Conservation (phyloP, 2,113 vertebrate species). For the Amia ocellicauda region DNA sequence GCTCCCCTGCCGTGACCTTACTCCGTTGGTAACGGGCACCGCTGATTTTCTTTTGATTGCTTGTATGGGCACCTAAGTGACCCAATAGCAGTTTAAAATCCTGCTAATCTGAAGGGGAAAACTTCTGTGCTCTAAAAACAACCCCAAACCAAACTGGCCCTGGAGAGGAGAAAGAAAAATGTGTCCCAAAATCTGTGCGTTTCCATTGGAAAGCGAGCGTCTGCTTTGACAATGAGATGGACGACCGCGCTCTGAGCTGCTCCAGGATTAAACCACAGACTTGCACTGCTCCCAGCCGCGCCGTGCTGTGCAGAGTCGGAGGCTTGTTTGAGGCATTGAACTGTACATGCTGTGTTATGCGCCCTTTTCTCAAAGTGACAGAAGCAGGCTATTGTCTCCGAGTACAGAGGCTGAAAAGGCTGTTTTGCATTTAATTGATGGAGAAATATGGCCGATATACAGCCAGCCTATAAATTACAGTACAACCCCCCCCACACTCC, state of each 20-base stretch:
- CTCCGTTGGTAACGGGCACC: no score
- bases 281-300: neutral
- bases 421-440: neutral
- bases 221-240: no score
- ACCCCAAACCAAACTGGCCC: no score
- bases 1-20: no score
- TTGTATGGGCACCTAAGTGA: no score
- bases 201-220: no score
- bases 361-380: neutral
- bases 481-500: neutral
- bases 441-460: neutral
- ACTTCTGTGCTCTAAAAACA: no score
- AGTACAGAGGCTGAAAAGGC: slow-evolving; percentile 6
- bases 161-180: no score
- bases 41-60: no score
- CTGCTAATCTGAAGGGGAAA: no score
- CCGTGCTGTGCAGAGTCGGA: neutral
- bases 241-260: neutral
- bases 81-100: no score
- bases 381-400: neutral
- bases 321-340: neutral
- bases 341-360: neutral
- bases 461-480: neutral
- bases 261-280: neutral
- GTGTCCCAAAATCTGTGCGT: no score